phyloP scores from a whole-genome alignment of 2,797 vertebrate genomes.

The Leucoraja ocellata region DNA sequence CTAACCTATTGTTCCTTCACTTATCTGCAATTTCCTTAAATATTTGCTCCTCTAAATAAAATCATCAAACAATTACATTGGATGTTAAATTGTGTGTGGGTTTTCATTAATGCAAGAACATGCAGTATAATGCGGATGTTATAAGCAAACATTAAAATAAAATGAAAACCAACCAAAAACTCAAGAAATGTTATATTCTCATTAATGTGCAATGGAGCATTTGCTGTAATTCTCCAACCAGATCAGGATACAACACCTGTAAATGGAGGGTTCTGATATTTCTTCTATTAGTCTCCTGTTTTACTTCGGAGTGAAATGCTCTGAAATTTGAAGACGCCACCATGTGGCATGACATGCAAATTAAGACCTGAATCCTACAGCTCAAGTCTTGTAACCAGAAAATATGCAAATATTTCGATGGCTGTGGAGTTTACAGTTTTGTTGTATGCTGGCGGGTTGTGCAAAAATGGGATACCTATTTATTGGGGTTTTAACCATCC shows the following conservation, averaged over 20 bases:
- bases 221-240: neutral
- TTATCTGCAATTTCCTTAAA: no score
- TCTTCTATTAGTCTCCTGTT: neutral
- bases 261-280: neutral
- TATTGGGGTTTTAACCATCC: neutral
- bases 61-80: neutral
- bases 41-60: neutral
- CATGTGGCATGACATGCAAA: neutral
- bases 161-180: neutral
- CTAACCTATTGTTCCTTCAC: no score
- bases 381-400: neutral
- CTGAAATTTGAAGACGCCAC: neutral
- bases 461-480: neutral
- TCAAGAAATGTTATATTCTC: neutral
- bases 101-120: neutral
- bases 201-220: neutral
- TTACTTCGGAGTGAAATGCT: no score
- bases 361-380: neutral
- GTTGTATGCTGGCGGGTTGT: neutral
- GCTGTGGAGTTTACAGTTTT: neutral
- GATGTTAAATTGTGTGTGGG: neutral
- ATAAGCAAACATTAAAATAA: neutral
- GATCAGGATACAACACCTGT: neutral
- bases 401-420: neutral
- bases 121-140: neutral